Evolutionary conservation across 2,888 invertebrate genomes (phyloP), one percentile per base, ranked within the genome.

Genomic region (Lochmaea crataegi): DNA sequence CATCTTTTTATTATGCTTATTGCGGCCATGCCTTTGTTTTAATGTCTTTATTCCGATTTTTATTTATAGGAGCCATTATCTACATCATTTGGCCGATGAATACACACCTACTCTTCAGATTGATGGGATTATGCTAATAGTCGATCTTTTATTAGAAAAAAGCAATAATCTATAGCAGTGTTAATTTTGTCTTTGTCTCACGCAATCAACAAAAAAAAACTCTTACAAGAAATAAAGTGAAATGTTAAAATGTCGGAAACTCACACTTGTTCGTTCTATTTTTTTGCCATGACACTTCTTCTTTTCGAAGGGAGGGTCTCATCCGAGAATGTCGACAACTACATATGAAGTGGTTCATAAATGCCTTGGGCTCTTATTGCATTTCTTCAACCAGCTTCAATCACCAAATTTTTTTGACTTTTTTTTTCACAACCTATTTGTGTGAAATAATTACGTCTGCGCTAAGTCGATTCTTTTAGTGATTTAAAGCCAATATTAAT

Each of bases 1-100:
- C 75, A 75, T 77, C 80, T 79, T 80, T 81, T 80, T 81, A 83
- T 83, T 83, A 82, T 83, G 84, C 83, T 83, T 81, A 84, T 83
- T 83, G 82, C 79, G 75, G 70, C 72, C 75, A 77, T 80, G 77
- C 81, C 82, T 81, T 85, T 85, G 84, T 85, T 80, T 85, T 85
- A 85, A 85, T 85, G 85, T 85, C 85, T 85, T 84, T 85, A 85
- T 85, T 83, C 80, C 79, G 82, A 83, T 85, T 84, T 85, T 85
- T 84, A 84, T 84, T 85, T 84, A 84, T 84, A 81, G 83, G 77
- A 76, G 77, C 78, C 77, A 82, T 82, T 83, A 84, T 78, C 76
- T 75, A 77, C 80, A 81, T 83, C 82, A 82, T 82, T 83, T 83
- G 45, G 64, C 38, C 22, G 70, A 65, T 57, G 64, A 64, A 57